These are phyloP conservation scores for Trypoxylon attenuatum DNA, from an alignment of 2,888 invertebrate genomes.

Conservation along the genomic window DNA sequence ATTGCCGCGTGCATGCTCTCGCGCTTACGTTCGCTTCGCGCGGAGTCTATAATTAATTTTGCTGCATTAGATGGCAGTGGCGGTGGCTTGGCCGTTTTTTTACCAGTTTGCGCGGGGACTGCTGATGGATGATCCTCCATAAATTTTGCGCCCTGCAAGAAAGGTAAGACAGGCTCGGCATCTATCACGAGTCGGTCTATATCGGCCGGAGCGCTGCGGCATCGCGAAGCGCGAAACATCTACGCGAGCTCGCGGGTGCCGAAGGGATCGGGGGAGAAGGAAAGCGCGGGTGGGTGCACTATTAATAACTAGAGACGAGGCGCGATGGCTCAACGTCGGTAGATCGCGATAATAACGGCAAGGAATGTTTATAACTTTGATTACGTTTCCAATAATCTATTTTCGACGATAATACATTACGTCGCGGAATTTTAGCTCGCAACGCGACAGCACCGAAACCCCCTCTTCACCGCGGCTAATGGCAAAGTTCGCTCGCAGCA, in stretches of 20 bases:
- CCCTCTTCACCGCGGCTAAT: slow-evolving; percentile 43
- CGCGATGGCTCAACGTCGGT: slow-evolving; percentile 28
- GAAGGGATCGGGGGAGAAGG: slow-evolving; percentile 6
- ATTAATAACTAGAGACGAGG: slow-evolving; percentile 45
- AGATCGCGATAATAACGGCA: slow-evolving; percentile 42
- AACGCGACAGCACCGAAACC: too few relatives aligned
- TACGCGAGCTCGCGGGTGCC: too few relatives aligned
- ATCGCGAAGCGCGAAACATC: slow-evolving; percentile 12
- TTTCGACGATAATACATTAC: slow-evolving; percentile 54
- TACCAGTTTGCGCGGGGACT: slow-evolving; percentile 40
- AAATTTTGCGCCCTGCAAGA: slow-evolving; percentile 55
- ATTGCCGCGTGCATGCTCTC: slow-evolving; percentile 6
- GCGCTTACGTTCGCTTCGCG: neutral
- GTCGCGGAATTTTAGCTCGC: slow-evolving; percentile 37
- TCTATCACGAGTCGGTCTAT: slow-evolving; percentile 58
- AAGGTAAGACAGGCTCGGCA: slow-evolving; percentile 59
- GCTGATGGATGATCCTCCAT: slow-evolving; percentile 59
- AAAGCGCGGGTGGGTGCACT: slow-evolving; percentile 21
- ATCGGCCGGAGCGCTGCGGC: slow-evolving; percentile 28
- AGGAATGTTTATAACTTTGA: slow-evolving; percentile 57
- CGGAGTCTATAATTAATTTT: slow-evolving; percentile 48
- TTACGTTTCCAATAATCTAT: slow-evolving; percentile 56
- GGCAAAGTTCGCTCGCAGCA: slow-evolving; percentile 49
- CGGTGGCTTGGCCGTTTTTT: slow-evolving; percentile 8
- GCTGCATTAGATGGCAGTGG: slow-evolving; percentile 34